Evolutionary conservation across 2,888 invertebrate species (phyloP), one percentile per base, ranked within the genome.

Genomic region (Cataglyphis rosenhaueri): DNA sequence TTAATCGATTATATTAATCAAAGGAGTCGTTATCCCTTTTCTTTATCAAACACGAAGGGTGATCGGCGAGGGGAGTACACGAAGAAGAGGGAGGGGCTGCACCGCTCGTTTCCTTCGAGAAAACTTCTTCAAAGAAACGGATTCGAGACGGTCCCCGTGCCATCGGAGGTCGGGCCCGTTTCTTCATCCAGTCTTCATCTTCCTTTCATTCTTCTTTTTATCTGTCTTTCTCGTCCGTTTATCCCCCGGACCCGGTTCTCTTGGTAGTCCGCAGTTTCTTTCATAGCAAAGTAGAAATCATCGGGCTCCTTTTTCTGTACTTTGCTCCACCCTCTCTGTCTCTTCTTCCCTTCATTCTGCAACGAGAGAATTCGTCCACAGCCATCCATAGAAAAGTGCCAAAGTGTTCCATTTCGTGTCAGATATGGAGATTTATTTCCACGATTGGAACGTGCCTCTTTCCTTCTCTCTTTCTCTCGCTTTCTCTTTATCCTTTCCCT

Each of bases 391-490:
- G 91, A 87, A 90, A 90, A 89, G 84, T 88, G 85, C 85, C 91
- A 90, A 90, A 92, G 92, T 90, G 91, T 92, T 87, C 89, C 90
- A 85, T 88, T 90, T 73, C 70, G 91, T 91, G 92, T 92, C 93
- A 92, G 92, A 93, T 93, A 93, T 93, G 92, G 92, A 93, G 93
- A 93, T 93, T 93, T 93, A 93, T 93, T 92, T 93, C 86, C 83
- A 87, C 83, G 91, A 92, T 93, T 91, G 84, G 87, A 86, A 32
- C 85, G 25, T 62, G 44, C 61, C 32, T 65, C 74, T 68, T 44
- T 35, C 41, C 38, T 5, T 66, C 35, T 65, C n/a, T 70, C n/a
- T 57, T 18, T 68, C 32, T 35, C 18, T n/a, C 35, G 1, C 25
- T 52, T 25, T 52, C 41, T 55, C 41, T 66, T n/a, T 65, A 52